phyloP scores from a whole-genome alignment of 2,113 vertebrate genomes.

The cattle (Bos taurus) region ARS-UCD2.0 NC_037347.1:22588001-22588500 shows the following conservation, averaged over 20 bases:
- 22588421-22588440: background rate
- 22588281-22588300: slow-evolving; percentile 35
- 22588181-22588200: background rate
- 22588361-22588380: slow-evolving; percentile 52
- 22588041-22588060: rapidly evolving
- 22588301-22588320: slow-evolving; percentile 40
- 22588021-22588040: background rate
- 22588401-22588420: slow-evolving; percentile 20
- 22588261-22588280: background rate
- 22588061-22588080: background rate
- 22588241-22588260: slow-evolving; percentile 4
- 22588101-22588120: background rate
- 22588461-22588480: background rate
- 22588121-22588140: background rate
- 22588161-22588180: background rate
- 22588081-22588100: background rate
- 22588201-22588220: background rate
- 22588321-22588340: slow-evolving; percentile 17
- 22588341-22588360: slow-evolving; percentile 40
- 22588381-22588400: slow-evolving; percentile 4
- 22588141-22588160: background rate
- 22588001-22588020: background rate
- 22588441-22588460: background rate
- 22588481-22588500: background rate
- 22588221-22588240: background rate